Evolutionary conservation across 1,140 invertebrate genomes (phyloP).

Genomic region (Acromyrmex charruanus): DNA sequence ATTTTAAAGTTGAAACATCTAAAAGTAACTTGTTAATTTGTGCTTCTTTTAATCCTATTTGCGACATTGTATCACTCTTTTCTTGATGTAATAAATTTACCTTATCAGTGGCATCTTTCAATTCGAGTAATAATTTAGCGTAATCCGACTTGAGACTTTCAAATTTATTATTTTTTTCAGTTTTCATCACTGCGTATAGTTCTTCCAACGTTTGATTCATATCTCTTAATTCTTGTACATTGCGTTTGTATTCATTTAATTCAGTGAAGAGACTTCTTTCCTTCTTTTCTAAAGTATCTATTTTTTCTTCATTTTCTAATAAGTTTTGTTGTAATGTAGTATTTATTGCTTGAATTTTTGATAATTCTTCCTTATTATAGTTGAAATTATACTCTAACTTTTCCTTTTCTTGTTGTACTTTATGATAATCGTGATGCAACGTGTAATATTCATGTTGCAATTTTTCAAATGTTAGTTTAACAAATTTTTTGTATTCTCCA

Average conservation of each 20-base stretch:
- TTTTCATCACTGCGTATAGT: slow-evolving; percentile 3
- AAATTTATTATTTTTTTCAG: slow-evolving; percentile 41
- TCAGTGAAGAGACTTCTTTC: slow-evolving; percentile 29
- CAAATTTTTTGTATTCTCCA: slow-evolving; percentile 35
- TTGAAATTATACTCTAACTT: slow-evolving; percentile 48
- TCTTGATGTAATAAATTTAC: slow-evolving; percentile 47
- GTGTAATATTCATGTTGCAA: slow-evolving; percentile 40
- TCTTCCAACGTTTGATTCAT: slow-evolving; percentile 30
- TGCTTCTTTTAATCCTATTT: slow-evolving; percentile 51
- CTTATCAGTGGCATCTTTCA: slow-evolving; percentile 45
- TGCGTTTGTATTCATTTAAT: slow-evolving; percentile 40
- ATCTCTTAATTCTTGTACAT: slow-evolving; percentile 33
- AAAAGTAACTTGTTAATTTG: slow-evolving; percentile 38
- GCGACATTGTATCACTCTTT: slow-evolving; percentile 4
- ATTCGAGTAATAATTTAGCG: slow-evolving; percentile 47
- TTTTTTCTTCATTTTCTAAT: slow-evolving; percentile 33
- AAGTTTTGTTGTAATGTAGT: slow-evolving; percentile 60
- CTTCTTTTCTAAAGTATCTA: slow-evolving; percentile 52
- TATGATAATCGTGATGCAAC: slow-evolving; percentile 24
- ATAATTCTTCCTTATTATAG: slow-evolving; percentile 52
- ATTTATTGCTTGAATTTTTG: slow-evolving; percentile 26
- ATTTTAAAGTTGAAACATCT: slow-evolving; percentile 48
- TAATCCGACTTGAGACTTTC: slow-evolving; percentile 35
- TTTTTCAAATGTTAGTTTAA: slow-evolving; percentile 23
- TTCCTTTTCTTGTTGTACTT: slow-evolving; percentile 41